Percentiles rank a stretch among this genome's conserved stretches.
phyloP scores from a whole-genome alignment of 1,140 invertebrate genomes.

The Vollenhovia emeryi region DNA sequence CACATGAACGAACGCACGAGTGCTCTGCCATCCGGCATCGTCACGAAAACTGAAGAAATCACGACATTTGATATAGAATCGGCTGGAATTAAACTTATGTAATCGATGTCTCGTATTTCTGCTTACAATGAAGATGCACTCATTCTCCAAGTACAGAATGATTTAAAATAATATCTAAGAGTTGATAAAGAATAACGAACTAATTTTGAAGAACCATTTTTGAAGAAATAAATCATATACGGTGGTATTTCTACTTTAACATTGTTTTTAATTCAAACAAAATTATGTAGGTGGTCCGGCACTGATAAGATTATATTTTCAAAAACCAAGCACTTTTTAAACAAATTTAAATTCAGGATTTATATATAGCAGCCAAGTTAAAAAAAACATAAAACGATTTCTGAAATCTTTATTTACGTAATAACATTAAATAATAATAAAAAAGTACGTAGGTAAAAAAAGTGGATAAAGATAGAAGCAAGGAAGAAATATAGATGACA shows the following conservation, averaged over 20 bases:
- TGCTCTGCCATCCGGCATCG: slow-evolving; percentile 4
- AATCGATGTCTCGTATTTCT: slow-evolving; percentile 1
- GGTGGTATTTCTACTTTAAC: neutral
- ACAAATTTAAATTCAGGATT: neutral
- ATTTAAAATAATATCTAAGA: neutral
- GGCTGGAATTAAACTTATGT: slow-evolving; percentile 41
- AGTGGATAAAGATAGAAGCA: neutral
- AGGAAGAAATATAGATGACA: neutral
- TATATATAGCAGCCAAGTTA: neutral
- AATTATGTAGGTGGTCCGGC: neutral
- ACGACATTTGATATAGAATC: slow-evolving; percentile 26
- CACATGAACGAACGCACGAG: slow-evolving; percentile 25
- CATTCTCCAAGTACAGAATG: neutral
- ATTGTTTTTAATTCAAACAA: neutral
- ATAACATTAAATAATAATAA: neutral
- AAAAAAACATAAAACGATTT: neutral
- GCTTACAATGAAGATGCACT: slow-evolving; percentile 9
- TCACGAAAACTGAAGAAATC: slow-evolving; percentile 39
- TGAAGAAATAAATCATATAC: neutral
- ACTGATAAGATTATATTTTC: neutral
- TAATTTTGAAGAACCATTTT: neutral
- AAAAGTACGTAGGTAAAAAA: neutral
- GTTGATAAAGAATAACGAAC: neutral
- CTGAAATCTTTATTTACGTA: neutral
- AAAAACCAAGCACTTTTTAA: neutral